phyloP scores from a whole-genome alignment of 2,888 invertebrate genomes.

The Pseudanteris insignis region DNA sequence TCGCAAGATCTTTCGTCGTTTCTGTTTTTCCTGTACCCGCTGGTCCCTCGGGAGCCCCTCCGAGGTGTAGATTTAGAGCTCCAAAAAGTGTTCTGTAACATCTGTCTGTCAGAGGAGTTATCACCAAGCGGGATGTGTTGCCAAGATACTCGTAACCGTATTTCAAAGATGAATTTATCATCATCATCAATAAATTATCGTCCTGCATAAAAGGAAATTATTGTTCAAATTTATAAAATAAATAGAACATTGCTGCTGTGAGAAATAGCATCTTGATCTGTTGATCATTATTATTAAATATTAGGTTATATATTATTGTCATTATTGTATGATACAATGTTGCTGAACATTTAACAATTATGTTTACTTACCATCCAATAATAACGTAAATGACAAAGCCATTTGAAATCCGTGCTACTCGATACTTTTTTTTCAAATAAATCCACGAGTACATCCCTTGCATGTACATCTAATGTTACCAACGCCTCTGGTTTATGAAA shows the following conservation, averaged over 20 bases:
- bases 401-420: conserved; percentile 85
- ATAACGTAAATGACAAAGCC: conserved; percentile 88
- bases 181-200: conserved; percentile 66
- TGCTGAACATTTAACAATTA: too few relatives aligned
- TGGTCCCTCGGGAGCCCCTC: conserved; percentile 68
- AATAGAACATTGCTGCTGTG: too few relatives aligned
- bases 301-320: too few relatives aligned
- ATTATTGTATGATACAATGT: too few relatives aligned
- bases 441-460: conserved; percentile 83
- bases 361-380: conserved; percentile 83
- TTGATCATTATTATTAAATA: too few relatives aligned
- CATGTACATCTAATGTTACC: conserved; percentile 93
- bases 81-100: conserved; percentile 78
- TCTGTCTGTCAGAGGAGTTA: conserved; percentile 93
- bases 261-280: too few relatives aligned
- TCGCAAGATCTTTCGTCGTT: conserved; percentile 74
- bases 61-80: conserved; percentile 71
- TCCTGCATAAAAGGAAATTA: too few relatives aligned
- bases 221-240: too few relatives aligned
- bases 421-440: conserved; percentile 74
- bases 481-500: conserved; percentile 78
- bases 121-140: conserved; percentile 86
- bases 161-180: conserved; percentile 71
- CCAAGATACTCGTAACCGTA: conserved; percentile 92
- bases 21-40: conserved; percentile 67